Evolutionary conservation across 2,888 invertebrate species (phyloP), one percentile per base, ranked within the genome.

Genomic region (Acanthosepion esculentum): DNA sequence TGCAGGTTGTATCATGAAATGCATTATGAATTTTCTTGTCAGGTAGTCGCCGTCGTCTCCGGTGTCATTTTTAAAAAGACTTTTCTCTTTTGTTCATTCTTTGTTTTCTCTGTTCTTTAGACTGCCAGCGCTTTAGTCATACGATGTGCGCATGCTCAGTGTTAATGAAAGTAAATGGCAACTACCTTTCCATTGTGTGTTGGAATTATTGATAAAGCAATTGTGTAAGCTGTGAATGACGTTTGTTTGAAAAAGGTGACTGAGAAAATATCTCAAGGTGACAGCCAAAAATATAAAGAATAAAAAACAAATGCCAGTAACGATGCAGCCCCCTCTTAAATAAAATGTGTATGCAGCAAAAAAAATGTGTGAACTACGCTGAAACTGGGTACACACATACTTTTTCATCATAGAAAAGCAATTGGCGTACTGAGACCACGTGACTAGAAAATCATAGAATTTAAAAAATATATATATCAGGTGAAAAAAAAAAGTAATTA

Each of bases 111-210:
- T 33, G 10, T 78, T 33, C 78, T 78, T 78, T 33, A 78, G 3
- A 4, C 23, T n/a, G n/a, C 78, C n/a, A n/a, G 5, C 78, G 15
- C 15, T n/a, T 78, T 33, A n/a, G n/a, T n/a, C 33, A 33, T 78
- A 33, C 78, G n/a, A 78, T 78, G 15, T n/a, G 78, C 78, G 78
- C n/a, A 78, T 78, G 10, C 78, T 78, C n/a, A 78, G n/a, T 23
- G n/a, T 78, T 78, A 78, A 78, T 78, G 78, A 78, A 78, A 78
- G 12, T n/a, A n/a, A 78, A 78, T 78, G 78, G 78, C n/a, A n/a
- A 12, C 78, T 78, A 78, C n/a, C 15, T 78, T 78, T n/a, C 78
- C n/a, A 18, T n/a, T 33, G 33, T 33, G 78, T 78, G 59, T 59
- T 59, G n/a, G 12, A 78, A 78, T 78, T 33, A n/a, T 78, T 78